Conservation (phyloP, 2,113 vertebrate genomes). For the Rousettus leschenaultii region DNA sequence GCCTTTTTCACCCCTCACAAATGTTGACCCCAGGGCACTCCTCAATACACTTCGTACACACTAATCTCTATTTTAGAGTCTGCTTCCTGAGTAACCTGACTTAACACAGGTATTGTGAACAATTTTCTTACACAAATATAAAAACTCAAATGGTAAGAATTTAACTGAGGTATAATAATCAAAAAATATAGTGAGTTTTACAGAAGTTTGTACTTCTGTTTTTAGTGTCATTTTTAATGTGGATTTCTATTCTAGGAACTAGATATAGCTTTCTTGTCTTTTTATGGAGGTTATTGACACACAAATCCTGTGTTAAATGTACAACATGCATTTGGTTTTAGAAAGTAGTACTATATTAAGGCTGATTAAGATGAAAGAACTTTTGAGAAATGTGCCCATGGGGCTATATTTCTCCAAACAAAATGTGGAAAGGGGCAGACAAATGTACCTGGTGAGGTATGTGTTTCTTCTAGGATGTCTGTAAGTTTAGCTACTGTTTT, state of each 20-base stretch:
- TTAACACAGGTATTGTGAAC: neutral
- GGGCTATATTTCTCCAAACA: neutral
- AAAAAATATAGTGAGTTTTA: neutral
- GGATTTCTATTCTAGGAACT: neutral
- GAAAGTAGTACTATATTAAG: neutral
- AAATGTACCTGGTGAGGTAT: neutral
- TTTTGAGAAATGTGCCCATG: neutral
- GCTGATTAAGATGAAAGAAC: neutral
- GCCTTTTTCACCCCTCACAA: fast-evolving
- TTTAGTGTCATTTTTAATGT: neutral
- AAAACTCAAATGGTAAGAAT: constrained; percentile 1
- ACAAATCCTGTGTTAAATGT: neutral
- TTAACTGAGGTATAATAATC: neutral
- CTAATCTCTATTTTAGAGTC: neutral
- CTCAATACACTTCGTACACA: neutral
- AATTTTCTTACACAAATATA: neutral
- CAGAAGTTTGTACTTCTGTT: neutral
- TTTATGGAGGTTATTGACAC: neutral
- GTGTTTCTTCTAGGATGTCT: neutral
- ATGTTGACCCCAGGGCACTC: neutral
- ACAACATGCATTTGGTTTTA: neutral
- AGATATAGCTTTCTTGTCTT: neutral
- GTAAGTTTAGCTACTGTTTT: neutral
- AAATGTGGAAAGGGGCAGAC: neutral
- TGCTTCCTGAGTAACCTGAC: neutral